These are phyloP conservation scores for Chloroceryle inda DNA, from an alignment of 2,797 vertebrate genomes.

Conservation along the genomic window DNA sequence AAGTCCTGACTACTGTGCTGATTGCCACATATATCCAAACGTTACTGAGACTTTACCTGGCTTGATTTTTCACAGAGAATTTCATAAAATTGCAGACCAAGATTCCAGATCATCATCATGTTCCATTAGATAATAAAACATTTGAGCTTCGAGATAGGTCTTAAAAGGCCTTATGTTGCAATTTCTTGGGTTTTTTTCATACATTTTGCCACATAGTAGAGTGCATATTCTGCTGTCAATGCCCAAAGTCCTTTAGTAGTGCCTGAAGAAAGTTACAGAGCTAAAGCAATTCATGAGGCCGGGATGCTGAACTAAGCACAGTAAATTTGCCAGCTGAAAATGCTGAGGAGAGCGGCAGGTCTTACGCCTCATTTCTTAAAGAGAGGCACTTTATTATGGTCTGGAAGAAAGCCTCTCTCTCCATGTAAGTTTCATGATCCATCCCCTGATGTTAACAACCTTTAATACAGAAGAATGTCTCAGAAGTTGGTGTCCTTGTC, in stretches of 20 bases:
- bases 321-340: not conserved
- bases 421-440: not conserved
- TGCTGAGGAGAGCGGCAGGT: not conserved
- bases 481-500: not conserved
- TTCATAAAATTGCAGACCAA: not conserved
- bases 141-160: not conserved
- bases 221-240: not conserved
- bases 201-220: rapidly evolving
- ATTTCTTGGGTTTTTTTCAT: not conserved
- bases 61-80: not conserved
- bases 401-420: not conserved
- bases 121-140: not conserved
- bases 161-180: not conserved
- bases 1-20: not conserved
- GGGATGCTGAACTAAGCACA: not conserved
- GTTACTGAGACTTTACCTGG: rapidly evolving
- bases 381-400: not conserved
- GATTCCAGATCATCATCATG: not conserved
- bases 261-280: not conserved
- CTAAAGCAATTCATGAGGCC: not conserved
- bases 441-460: rapidly evolving
- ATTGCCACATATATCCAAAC: not conserved
- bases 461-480: not conserved
- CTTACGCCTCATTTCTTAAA: not conserved
- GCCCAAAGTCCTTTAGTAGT: not conserved